Conservation (phyloP, 2,113 vertebrate species). For the Dasyprocta punctata region DNA sequence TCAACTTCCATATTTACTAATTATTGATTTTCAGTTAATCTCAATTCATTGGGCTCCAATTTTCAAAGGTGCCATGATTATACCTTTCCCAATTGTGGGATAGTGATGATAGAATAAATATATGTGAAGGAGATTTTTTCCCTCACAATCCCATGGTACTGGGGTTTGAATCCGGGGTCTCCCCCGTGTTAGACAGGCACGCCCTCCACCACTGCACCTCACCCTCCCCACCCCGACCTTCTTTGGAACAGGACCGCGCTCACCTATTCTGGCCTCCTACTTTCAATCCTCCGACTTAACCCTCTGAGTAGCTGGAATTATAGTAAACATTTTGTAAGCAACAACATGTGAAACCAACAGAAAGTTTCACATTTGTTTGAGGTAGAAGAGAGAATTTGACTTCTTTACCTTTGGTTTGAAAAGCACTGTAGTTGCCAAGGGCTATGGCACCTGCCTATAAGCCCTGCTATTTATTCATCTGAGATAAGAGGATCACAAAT, state of each 20-base stretch:
- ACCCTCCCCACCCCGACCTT: neutral
- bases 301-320: neutral
- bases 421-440: neutral
- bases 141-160: neutral
- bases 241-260: neutral
- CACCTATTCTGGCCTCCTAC: neutral
- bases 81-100: neutral
- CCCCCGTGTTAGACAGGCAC: neutral
- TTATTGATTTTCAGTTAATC: neutral
- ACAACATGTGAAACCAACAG: neutral
- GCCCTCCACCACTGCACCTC: too few species aligned
- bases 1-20: neutral
- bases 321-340: neutral
- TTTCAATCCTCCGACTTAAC: neutral
- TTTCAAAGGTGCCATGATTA: neutral
- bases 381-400: neutral
- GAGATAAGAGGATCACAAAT: neutral
- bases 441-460: neutral
- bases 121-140: neutral
- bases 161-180: neutral
- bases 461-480: neutral
- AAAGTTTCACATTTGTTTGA: neutral
- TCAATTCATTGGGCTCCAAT: neutral
- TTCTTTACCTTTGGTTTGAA: neutral
- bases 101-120: neutral